Evolutionary conservation across 2,888 invertebrate species (phyloP).

Genomic region (Taphrorychus bicolor): DNA sequence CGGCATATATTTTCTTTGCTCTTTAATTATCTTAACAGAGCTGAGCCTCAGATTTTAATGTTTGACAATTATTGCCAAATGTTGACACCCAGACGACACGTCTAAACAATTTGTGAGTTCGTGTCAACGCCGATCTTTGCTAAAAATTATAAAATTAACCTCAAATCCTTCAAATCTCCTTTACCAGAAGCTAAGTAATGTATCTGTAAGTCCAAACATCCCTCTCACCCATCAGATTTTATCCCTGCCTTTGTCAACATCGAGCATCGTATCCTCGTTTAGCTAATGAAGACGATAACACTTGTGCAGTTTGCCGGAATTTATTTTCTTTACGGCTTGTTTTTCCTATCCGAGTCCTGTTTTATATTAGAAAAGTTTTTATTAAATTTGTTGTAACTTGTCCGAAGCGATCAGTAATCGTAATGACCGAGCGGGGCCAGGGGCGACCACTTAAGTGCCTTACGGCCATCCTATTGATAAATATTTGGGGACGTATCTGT

Average conservation of each 20-base stretch:
- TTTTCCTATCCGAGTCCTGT: slow-evolving; percentile 31
- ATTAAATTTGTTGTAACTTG: slow-evolving; percentile 42
- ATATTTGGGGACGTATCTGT: slow-evolving; percentile 17
- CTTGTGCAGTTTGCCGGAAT: slow-evolving; percentile 37
- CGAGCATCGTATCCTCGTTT: slow-evolving; percentile 30
- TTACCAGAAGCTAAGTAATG: no score
- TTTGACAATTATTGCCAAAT: no score
- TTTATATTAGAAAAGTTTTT: slow-evolving; percentile 43
- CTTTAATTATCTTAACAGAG: no score
- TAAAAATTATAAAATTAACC: no score
- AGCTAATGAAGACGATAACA: slow-evolving; percentile 41
- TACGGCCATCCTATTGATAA: slow-evolving; percentile 23
- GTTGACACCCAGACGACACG: no score
- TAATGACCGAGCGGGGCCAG: slow-evolving; percentile 25
- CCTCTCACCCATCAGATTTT: neutral
- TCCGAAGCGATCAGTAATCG: slow-evolving; percentile 39
- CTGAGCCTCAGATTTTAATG: no score
- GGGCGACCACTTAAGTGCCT: slow-evolving; percentile 24
- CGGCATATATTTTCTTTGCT: no score
- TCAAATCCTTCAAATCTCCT: no score
- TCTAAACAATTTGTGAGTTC: no score
- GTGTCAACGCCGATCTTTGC: no score
- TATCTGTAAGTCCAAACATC: no score
- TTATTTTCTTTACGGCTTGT: slow-evolving; percentile 38
- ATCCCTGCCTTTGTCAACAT: neutral